Evolutionary conservation across 2,113 vertebrate species (phyloP), one percentile per base, ranked within the genome.

Genomic region (Hirundichthys speculiger): DNA sequence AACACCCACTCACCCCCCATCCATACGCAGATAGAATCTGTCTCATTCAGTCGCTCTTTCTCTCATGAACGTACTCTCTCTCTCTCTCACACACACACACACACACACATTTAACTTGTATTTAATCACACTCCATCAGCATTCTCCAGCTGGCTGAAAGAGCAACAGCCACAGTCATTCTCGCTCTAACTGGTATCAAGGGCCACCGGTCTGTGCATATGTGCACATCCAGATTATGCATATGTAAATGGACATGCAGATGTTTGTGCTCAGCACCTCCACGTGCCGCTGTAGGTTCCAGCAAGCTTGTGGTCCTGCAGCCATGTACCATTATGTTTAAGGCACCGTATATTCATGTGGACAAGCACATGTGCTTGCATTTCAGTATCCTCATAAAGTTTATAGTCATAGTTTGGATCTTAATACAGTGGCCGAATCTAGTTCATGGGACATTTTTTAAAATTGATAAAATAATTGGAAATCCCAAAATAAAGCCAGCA

Each of bases 91-190:
- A n/a, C n/a, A n/a, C n/a, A n/a, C n/a, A n/a, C 12, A 48, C 27
- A 13, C 24, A 47, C 39, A 48, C 50, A 4, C 59, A 47, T 47
- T 51, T 22, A 63, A 30, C 75, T 65, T 64, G 55, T 64, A 72
- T 72, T 72, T 67, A 77, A 88, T 90, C 83, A 86, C 85, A 87
- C 89, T 91, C 85, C 85, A 90, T 91, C 89, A 90, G 82, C 73
- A 62, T 27, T 56, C 84, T 80, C 76, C 88, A 91, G 89, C 89
- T 92, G 90, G 87, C 83, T 85, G 66, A 59, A 82, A 80, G 68
- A 54, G 72, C 79, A 73, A 61, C 77, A 79, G 79, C 83, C 88
- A 77, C 77, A 69, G 59, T 74, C 46, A n/a, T 55, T 75, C 55
- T 50, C 15, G 50, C 70, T 88, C 62, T 90, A 85, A 85, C 78